phyloP scores from a whole-genome alignment of 2,113 vertebrate genomes.

The Silurus meridionalis region DNA sequence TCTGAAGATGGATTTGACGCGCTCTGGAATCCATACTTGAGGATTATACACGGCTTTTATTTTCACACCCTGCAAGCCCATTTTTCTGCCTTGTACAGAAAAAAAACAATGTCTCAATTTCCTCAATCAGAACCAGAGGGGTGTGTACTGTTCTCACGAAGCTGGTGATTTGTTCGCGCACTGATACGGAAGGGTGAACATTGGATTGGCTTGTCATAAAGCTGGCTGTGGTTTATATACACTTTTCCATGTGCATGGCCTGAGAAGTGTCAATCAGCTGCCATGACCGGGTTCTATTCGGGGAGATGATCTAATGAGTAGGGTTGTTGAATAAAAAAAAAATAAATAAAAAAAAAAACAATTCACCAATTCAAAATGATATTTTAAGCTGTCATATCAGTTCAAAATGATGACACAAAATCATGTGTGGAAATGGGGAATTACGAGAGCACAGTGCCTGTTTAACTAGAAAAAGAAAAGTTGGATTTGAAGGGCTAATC shows the following conservation, averaged over 20 bases:
- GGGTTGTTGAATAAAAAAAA: not conserved
- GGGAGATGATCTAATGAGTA: not conserved
- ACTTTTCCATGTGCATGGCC: not conserved
- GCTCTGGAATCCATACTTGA: constrained; percentile 22
- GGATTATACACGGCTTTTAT: constrained; percentile 33
- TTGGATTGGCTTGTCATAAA: constrained; percentile 30
- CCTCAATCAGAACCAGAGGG: constrained; percentile 1
- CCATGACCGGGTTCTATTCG: not conserved
- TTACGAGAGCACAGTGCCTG: not conserved
- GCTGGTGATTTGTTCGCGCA: not conserved
- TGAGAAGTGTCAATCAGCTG: not conserved
- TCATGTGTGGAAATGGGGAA: not conserved
- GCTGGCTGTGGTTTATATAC: not conserved
- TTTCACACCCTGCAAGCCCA: constrained; percentile 9
- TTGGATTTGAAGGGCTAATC: not conserved
- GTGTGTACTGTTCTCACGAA: not conserved
- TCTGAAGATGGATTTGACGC: constrained; percentile 37
- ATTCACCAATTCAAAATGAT: not conserved
- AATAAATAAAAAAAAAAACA: no score
- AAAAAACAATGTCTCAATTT: constrained; percentile 27
- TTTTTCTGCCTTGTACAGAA: constrained; percentile 18
- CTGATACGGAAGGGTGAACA: constrained; percentile 22
- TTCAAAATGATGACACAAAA: not conserved
- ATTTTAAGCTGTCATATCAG: not conserved
- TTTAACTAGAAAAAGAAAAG: not conserved